Percentiles rank a stretch among this genome's conserved stretches.
These are phyloP conservation scores for Canis aureus DNA, from an alignment of 2,113 vertebrate species.

Conservation along the genomic window DNA sequence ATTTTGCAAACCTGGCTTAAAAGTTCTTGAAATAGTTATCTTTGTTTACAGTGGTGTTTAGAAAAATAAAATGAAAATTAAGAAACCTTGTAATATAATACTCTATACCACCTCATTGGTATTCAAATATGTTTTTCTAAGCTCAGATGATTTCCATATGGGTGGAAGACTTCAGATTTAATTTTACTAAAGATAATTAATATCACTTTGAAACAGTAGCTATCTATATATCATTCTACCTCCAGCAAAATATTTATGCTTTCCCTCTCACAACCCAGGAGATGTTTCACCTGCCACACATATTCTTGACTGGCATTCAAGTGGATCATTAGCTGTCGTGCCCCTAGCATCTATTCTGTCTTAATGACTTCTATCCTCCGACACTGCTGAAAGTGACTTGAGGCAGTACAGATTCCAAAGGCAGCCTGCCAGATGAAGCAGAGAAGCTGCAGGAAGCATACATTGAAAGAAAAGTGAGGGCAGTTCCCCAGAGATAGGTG, in stretches of 20 bases:
- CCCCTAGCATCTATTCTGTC: not conserved
- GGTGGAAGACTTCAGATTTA: not conserved
- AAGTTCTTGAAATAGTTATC: slow-evolving; percentile 37
- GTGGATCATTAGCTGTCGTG: not conserved
- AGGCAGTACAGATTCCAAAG: not conserved
- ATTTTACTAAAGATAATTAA: slow-evolving; percentile 53
- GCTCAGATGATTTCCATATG: slow-evolving; percentile 30
- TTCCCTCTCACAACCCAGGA: not conserved
- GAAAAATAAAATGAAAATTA: slow-evolving; percentile 37
- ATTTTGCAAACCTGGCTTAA: not conserved
- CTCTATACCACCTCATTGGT: slow-evolving; percentile 17
- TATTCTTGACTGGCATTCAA: not conserved
- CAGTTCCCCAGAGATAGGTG: slow-evolving; percentile 42
- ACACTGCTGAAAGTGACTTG: not conserved
- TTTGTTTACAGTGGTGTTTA: slow-evolving; percentile 26
- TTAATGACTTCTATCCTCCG: not conserved
- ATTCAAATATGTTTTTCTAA: slow-evolving; percentile 47
- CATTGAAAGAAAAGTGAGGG: not conserved
- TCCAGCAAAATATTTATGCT: not conserved
- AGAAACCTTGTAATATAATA: slow-evolving; percentile 13
- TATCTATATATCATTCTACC: not conserved
- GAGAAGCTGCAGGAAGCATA: not conserved
- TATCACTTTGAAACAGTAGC: not conserved
- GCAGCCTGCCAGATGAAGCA: not conserved
- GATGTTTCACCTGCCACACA: not conserved